Base-by-base conservation (phyloP, 2,113 vertebrate genomes). In the Lycocorax pyrrhopterus region DNA sequence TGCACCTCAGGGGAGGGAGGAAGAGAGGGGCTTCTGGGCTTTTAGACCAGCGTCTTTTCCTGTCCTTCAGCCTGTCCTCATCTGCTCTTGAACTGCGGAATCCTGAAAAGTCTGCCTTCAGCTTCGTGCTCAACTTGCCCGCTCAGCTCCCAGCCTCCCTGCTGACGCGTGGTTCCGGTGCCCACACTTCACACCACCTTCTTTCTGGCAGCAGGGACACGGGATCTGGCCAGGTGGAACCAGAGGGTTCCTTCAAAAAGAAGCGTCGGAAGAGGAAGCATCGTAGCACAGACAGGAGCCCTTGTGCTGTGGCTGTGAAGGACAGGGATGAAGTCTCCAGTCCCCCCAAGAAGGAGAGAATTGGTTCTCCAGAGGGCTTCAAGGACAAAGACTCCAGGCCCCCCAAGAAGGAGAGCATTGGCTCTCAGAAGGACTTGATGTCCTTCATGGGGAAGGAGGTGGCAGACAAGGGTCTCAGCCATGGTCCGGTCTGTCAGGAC, bases 11-110 rank as follows among this genome's bases (percentile, higher is more conserved):
- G 27, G 16, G 16, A 33, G 19, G 39, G 25, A 46, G 32, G n/a
- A 58, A 59, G 27, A 67, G 5, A 33, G 35, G 19, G 25, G 6
- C 7, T 32, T 60, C 47, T 4, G 8, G 49, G 66, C 20, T 72
- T 16, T 69, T 1, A 4, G 43, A 18, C 39, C 67, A 46, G 8
- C 15, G 4, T 81, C 56, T 85, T 53, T 68, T 55, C 13, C 13
- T 77, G 81, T 47, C 87, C 80, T 83, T 67, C 94, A 99, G 98
- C 98, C 90, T 97, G 85, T 71, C 93, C 84, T 92, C 98, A 89
- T 97, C 97, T 98, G 97, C 97, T 83, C 89, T 91, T 93, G 96
- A 96, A 85, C 84, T 97, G 76, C 96, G 97, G 69, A 91, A 81
- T 96, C 93, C 84, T n/a, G 94, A 71, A 80, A 94, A 95, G 86